Evolutionary conservation across 1,140 invertebrate genomes (phyloP).

Genomic region (Oscheius sp.): DNA sequence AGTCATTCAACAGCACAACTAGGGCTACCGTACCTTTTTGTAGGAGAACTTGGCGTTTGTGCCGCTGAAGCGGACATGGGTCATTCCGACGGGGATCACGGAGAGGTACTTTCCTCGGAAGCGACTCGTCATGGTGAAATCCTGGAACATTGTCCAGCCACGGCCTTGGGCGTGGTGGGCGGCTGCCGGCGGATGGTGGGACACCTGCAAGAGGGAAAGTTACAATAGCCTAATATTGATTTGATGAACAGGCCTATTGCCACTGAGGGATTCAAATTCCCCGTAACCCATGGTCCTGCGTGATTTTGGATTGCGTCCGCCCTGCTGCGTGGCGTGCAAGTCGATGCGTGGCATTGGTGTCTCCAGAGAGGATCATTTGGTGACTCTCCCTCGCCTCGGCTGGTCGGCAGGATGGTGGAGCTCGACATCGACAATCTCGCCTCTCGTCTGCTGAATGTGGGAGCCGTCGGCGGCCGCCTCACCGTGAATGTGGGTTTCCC

Average conservation of each 20-base stretch:
- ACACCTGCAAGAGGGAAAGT: conserved; percentile 68
- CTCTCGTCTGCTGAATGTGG: conserved; percentile 42
- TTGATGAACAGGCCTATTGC: not conserved
- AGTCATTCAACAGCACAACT: not conserved
- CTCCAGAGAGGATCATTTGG: too few relatives aligned
- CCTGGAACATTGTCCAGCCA: conserved; percentile 90
- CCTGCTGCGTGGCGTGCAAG: too few relatives aligned
- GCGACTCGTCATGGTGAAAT: conserved; percentile 96
- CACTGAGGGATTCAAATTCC: not conserved
- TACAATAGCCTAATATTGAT: not conserved
- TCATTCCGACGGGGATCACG: conserved; percentile 83
- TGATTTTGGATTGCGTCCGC: too few relatives aligned
- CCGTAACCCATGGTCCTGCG: too few relatives aligned
- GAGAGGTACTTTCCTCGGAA: conserved; percentile 94
- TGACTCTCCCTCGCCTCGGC: too few relatives aligned
- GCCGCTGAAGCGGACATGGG: conserved; percentile 67
- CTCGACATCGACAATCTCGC: conserved; percentile 44
- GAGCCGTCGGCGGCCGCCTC: conserved; percentile 43
- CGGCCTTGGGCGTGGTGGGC: conserved; percentile 83
- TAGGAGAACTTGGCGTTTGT: conserved; percentile 87
- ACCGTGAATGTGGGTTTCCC: too few relatives aligned
- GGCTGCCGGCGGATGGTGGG: conserved; percentile 94
- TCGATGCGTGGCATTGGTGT: too few relatives aligned
- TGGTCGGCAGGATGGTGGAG: not conserved
- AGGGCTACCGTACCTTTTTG: conserved; percentile 69